Conservation (phyloP, 2,113 vertebrate species). For the Alces alces region DNA sequence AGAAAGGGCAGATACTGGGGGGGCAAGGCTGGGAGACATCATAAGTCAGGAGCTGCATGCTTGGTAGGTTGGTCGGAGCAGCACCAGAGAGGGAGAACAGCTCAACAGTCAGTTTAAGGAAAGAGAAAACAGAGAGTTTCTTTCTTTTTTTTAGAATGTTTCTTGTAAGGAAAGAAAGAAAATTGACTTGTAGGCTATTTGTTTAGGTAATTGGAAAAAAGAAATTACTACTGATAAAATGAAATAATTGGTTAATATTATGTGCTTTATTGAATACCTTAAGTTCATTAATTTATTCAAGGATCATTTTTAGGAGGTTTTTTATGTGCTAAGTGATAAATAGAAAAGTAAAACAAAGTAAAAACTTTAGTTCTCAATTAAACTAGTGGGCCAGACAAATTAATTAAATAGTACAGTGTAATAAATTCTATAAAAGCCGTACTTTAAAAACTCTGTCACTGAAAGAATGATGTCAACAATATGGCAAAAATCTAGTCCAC, state of each 20-base stretch:
- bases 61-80: rapidly evolving
- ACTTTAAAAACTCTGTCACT: neutral
- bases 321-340: neutral
- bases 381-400: too few species aligned
- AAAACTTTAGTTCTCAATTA: neutral
- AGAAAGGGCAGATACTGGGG: rapidly evolving
- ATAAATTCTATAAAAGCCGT: neutral
- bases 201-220: neutral
- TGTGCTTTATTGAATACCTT: neutral
- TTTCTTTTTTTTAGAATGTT: too few species aligned
- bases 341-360: neutral
- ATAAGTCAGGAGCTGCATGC: rapidly evolving
- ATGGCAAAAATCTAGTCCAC: neutral
- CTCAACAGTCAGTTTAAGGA: neutral
- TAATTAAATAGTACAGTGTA: too few species aligned
- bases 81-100: rapidly evolving
- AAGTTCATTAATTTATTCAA: neutral
- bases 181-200: rapidly evolving
- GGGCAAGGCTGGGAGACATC: rapidly evolving
- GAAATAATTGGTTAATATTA: neutral
- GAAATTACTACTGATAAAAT: neutral
- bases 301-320: neutral
- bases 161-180: neutral
- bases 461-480: neutral
- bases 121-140: neutral